These are phyloP conservation scores for Vespertilio murinus DNA, from an alignment of 2,797 vertebrate species.

Conservation along the genomic window DNA sequence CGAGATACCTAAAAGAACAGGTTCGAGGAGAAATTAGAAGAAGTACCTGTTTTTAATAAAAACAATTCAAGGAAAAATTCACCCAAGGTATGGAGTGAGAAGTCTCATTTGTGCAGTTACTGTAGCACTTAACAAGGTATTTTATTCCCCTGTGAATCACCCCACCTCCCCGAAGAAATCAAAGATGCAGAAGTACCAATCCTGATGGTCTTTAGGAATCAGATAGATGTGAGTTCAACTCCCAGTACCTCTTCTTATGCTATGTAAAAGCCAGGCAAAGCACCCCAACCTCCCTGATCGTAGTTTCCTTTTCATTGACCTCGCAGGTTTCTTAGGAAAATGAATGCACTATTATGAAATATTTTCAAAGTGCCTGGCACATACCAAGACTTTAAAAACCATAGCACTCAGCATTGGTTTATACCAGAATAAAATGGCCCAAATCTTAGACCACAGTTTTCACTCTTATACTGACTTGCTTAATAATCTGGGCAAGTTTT, in stretches of 20 bases:
- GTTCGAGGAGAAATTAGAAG: background rate
- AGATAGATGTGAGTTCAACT: background rate
- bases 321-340: conserved; percentile 13
- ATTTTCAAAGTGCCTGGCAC: background rate
- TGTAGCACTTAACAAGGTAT: background rate
- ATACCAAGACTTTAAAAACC: background rate
- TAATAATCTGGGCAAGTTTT: background rate
- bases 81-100: background rate
- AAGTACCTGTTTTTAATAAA: background rate
- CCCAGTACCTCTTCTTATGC: background rate
- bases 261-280: background rate
- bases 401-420: background rate
- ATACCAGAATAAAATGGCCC: background rate
- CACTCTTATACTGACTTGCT: background rate
- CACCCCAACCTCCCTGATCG: background rate
- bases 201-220: background rate
- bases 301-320: background rate
- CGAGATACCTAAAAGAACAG: conserved; percentile 91
- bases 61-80: conserved; percentile 15
- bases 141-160: background rate
- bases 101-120: background rate
- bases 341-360: background rate
- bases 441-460: background rate
- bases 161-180: background rate
- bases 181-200: background rate